Evolutionary conservation across 30 jellyfish, hydroid and myxozoan genomes (phyloP).

Genomic region (Mastigias papua): DNA sequence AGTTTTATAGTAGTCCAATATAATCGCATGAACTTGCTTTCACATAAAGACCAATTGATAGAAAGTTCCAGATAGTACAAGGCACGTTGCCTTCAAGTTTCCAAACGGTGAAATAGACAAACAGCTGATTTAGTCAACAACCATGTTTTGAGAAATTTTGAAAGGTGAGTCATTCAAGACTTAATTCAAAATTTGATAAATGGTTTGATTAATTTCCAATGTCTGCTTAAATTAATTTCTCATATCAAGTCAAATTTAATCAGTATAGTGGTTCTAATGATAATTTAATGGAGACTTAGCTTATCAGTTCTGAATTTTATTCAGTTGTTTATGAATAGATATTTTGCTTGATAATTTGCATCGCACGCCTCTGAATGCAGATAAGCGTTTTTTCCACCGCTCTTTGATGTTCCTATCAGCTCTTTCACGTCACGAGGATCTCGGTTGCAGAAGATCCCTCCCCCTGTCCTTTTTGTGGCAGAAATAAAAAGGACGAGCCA

Average conservation of each 20-base stretch:
- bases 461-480: not conserved
- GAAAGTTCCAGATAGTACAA: too few species aligned
- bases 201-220: not conserved
- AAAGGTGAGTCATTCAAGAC: not conserved
- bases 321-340: not conserved
- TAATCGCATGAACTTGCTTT: too few species aligned
- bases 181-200: not conserved
- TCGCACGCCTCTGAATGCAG: not conserved
- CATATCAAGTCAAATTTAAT: not conserved
- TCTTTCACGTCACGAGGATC: too few species aligned
- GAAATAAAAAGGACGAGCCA: not conserved
- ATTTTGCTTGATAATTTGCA: not conserved
- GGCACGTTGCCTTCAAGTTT: too few species aligned
- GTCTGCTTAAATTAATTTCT: slow-evolving; percentile 13
- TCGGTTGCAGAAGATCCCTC: not conserved
- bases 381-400: not conserved
- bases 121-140: not conserved
- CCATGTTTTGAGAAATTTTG: not conserved
- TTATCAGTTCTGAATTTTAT: not conserved
- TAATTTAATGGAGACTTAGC: not conserved
- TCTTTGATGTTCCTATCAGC: not conserved
- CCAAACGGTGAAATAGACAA: too few species aligned
- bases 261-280: not conserved
- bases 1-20: too few species aligned
- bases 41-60: too few species aligned